Conservation (phyloP, 2,113 vertebrate species). For the Heterochromis multidens region DNA sequence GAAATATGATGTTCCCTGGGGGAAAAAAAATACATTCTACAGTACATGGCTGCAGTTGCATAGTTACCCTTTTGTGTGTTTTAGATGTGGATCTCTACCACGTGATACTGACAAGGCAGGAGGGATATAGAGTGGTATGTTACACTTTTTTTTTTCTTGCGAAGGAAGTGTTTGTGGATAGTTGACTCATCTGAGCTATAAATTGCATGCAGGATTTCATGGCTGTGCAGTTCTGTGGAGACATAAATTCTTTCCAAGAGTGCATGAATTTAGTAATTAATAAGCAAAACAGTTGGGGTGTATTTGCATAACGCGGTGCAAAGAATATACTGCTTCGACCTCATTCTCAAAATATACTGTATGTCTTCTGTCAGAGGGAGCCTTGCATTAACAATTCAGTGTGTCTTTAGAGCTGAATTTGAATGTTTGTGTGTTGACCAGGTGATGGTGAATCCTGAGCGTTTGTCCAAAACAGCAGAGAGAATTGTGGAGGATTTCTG, state of each 20-base stretch:
- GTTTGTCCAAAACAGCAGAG: constrained; percentile 75
- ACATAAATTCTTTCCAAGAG: background rate
- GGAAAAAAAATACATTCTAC: background rate
- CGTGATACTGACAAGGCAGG: constrained; percentile 78
- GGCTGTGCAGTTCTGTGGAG: background rate
- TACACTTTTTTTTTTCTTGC: background rate
- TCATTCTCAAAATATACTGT: background rate
- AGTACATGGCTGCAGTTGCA: background rate
- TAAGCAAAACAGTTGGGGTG: background rate
- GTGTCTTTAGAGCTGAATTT: constrained; percentile 17
- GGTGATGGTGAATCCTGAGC: constrained; percentile 83
- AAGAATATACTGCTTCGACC: background rate
- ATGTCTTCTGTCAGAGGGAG: background rate
- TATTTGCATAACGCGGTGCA: background rate
- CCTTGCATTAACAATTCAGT: constrained; percentile 13
- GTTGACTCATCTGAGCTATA: background rate
- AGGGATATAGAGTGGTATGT: constrained; percentile 87
- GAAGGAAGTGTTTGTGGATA: background rate
- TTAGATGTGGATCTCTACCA: constrained; percentile 89
- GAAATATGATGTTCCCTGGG: background rate
- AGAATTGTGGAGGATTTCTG: constrained; percentile 86
- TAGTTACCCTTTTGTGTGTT: constrained; percentile 9
- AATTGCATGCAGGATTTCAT: background rate
- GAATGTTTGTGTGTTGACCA: constrained; percentile 53
- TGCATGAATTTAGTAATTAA: background rate